Base-by-base conservation (phyloP, 2,888 invertebrate genomes). In the Meteorus cinctellus region DNA sequence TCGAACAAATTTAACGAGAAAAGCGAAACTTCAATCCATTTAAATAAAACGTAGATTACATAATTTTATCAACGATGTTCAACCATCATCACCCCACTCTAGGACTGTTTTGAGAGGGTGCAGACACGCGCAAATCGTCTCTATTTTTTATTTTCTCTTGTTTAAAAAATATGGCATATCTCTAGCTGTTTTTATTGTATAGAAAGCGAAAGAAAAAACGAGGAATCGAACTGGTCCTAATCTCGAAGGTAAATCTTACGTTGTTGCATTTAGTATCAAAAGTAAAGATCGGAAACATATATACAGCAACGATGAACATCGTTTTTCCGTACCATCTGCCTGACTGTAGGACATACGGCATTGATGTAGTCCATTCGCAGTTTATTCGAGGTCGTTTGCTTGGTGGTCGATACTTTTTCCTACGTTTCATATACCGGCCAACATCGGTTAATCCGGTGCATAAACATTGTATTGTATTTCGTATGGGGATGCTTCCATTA, bases 391-490 rank as follows among this genome's bases (percentile, higher is more conserved):
- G 51, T 68, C 27, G 69, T 60, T 27, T n/a, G 27, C 70, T 4
- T 24, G 60, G 60, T 72, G 78, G 80, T 80, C 81, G 81, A 81
- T 81, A 81, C 81, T 81, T 81, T 81, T 79, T 76, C 80, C 51
- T 55, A 78, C 75, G 70, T 74, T 70, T 66, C 72, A 67, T 45
- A 72, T 82, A 80, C 19, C 83, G 77, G 77, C 80, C 80, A 84
- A 82, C 84, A 84, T 85, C 86, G 85, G 84, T 86, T 88, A 86
- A 89, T 89, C 89, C 89, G 78, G 82, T 84, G 86, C 87, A 86
- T 88, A 89, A 89, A 89, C 88, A 89, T 86, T 86, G 86, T 86
- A 89, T 89, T 88, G 88, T 89, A 82, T 87, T 86, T 85, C 86
- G 85, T 82, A 82, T 79, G 83, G 84, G 86, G 88, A 87, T 87